phyloP scores from a whole-genome alignment of 2,113 vertebrate genomes.

The Helogale parvula region DNA sequence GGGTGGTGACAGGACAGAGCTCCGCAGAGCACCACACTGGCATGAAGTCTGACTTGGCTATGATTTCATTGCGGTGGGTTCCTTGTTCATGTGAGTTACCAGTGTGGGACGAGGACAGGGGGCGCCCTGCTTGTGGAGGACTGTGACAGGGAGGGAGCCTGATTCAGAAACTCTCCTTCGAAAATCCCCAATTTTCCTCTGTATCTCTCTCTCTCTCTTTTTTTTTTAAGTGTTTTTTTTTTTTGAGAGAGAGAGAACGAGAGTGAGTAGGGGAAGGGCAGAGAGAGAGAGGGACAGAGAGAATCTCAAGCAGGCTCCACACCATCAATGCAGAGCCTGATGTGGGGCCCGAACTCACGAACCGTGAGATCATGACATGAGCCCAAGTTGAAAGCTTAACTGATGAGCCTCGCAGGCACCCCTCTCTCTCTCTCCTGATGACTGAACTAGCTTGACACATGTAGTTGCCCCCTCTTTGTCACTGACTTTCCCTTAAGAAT shows the following conservation, averaged over 20 bases:
- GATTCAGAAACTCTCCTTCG: neutral
- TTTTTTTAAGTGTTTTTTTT: too few relatives aligned
- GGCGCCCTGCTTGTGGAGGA: neutral
- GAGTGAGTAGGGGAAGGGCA: too few relatives aligned
- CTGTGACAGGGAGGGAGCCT: neutral
- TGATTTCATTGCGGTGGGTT: neutral
- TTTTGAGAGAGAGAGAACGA: too few relatives aligned
- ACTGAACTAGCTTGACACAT: neutral
- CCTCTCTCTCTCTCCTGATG: neutral
- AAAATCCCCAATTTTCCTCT: neutral
- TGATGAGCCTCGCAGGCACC: neutral
- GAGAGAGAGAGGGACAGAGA: too few relatives aligned
- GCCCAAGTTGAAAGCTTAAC: too few relatives aligned
- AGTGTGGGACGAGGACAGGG: neutral
- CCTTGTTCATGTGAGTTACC: neutral
- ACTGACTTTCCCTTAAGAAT: neutral
- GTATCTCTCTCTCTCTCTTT: neutral
- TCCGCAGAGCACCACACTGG: constrained; percentile 89
- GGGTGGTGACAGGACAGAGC: constrained; percentile 83
- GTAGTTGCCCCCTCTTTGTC: neutral
- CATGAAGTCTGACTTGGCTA: constrained; percentile 48
- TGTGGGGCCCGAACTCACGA: too few relatives aligned
- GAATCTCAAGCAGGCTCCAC: too few relatives aligned
- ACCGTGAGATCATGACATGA: too few relatives aligned
- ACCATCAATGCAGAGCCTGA: too few relatives aligned